These are phyloP conservation scores for Arenicola marina DNA, from an alignment of 2,888 invertebrate species.

Conservation along the genomic window DNA sequence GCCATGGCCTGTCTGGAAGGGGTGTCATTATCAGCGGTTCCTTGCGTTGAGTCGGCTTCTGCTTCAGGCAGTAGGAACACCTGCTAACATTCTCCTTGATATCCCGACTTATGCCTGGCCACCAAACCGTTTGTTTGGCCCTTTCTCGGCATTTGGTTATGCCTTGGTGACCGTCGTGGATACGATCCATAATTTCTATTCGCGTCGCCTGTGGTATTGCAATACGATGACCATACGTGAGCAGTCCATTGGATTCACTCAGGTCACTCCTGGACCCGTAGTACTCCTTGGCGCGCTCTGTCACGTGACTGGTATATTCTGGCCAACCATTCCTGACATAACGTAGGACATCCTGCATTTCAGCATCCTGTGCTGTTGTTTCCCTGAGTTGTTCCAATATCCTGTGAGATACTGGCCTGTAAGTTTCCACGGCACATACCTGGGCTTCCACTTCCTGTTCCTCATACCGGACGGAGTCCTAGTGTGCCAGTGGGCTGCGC, in stretches of 20 bases:
- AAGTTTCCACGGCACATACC: slow-evolving; percentile 1
- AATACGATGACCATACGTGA: slow-evolving; percentile 3
- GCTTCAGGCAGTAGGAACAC: not conserved
- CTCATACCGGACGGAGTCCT: not conserved
- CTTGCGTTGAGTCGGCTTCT: not conserved
- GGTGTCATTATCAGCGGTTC: not conserved
- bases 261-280: slow-evolving; percentile 17
- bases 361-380: slow-evolving; percentile 11
- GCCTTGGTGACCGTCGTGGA: slow-evolving; percentile 8
- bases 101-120: slow-evolving; percentile 7
- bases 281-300: slow-evolving; percentile 7
- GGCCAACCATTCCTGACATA: slow-evolving; percentile 27
- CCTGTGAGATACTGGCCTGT: slow-evolving; percentile 2
- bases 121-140: slow-evolving; percentile 5
- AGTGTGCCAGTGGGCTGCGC: slow-evolving; percentile 11
- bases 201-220: not conserved
- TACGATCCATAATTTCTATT: not conserved
- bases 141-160: not conserved
- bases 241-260: slow-evolving; percentile 19
- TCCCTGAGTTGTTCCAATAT: slow-evolving; percentile 14
- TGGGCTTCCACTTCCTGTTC: slow-evolving; percentile 19
- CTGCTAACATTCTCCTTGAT: not conserved
- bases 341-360: slow-evolving; percentile 6
- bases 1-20: slow-evolving; percentile 8
- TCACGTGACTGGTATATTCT: slow-evolving; percentile 5